Evolutionary conservation across 2,797 vertebrate species (phyloP).

Genomic region (Cirrhinus mrigala): DNA sequence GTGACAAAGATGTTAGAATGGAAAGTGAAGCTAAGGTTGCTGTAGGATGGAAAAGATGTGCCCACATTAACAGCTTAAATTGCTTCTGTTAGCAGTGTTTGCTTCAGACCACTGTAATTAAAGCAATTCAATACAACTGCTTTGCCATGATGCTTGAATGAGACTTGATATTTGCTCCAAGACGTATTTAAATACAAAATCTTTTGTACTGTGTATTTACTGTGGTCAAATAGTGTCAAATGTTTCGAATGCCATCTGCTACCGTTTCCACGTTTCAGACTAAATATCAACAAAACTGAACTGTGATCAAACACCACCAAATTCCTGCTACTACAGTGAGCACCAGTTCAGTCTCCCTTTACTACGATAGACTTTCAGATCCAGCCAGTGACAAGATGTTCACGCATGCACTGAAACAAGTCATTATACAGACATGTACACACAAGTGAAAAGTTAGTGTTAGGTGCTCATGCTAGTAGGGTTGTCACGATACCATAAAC

Average conservation of each 20-base stretch:
- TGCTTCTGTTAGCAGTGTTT: no score
- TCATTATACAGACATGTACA: background rate
- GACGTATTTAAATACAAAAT: background rate
- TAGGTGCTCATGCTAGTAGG: background rate
- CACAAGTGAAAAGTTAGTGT: background rate
- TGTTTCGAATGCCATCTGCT: background rate
- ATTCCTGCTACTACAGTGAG: no score
- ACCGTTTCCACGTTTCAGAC: background rate
- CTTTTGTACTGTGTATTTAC: background rate
- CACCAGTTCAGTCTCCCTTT: no score
- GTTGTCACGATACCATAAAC: no score
- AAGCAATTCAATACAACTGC: background rate
- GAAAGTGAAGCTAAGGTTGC: background rate
- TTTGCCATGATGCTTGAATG: background rate
- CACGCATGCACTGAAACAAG: background rate
- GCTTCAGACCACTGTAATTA: background rate
- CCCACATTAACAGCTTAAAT: no score
- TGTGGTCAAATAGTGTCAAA: background rate
- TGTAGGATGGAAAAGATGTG: background rate
- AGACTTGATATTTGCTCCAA: background rate
- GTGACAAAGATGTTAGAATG: background rate
- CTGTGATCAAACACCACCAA: no score
- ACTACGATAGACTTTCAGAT: no score
- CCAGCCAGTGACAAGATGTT: no score
- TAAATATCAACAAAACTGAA: background rate